A percentile compares a stretch with the other conserved stretches of the same genome.
phyloP scores from a whole-genome alignment of 2,888 invertebrate genomes.

The Macaria liturata region DNA sequence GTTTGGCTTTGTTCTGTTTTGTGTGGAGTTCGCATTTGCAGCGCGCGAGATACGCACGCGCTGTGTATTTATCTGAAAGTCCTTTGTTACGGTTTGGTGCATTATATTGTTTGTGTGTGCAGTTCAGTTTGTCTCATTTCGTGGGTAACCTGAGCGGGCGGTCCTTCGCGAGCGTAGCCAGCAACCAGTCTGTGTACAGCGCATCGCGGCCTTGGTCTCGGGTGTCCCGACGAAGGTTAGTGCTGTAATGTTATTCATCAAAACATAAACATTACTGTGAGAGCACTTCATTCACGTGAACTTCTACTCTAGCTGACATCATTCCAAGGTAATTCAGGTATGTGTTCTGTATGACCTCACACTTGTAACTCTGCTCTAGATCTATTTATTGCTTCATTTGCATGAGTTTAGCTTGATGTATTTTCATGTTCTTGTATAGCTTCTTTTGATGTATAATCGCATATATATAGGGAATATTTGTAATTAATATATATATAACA shows the following conservation, averaged over 20 bases:
- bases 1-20: conserved; percentile 47
- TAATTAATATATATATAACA: too few relatives aligned
- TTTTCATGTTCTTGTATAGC: too few relatives aligned
- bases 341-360: conserved; percentile 6
- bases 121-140: conserved; percentile 84
- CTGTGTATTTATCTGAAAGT: conserved; percentile 38
- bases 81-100: conserved; percentile 48
- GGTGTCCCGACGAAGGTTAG: conserved; percentile 86
- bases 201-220: conserved; percentile 87
- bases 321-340: conserved; percentile 4
- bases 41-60: conserved; percentile 33
- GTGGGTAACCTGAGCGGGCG: conserved; percentile 84
- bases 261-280: conserved; percentile 36
- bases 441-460: too few relatives aligned
- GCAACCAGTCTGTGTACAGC: conserved; percentile 84
- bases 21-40: conserved; percentile 39
- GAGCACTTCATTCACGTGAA: conserved; percentile 3
- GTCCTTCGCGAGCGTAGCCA: conserved; percentile 83
- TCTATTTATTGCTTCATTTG: not conserved
- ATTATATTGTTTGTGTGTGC: conserved; percentile 58
- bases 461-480: too few relatives aligned
- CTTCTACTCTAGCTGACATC: not conserved
- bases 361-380: not conserved
- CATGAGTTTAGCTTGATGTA: too few relatives aligned
- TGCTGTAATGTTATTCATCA: conserved; percentile 47